Percentiles rank a stretch among this genome's conserved stretches.
These are phyloP conservation scores for Hydra vulgaris DNA, from an alignment of 30 jellyfish, hydroid and myxozoan species.

Conservation along the genomic window DNA sequence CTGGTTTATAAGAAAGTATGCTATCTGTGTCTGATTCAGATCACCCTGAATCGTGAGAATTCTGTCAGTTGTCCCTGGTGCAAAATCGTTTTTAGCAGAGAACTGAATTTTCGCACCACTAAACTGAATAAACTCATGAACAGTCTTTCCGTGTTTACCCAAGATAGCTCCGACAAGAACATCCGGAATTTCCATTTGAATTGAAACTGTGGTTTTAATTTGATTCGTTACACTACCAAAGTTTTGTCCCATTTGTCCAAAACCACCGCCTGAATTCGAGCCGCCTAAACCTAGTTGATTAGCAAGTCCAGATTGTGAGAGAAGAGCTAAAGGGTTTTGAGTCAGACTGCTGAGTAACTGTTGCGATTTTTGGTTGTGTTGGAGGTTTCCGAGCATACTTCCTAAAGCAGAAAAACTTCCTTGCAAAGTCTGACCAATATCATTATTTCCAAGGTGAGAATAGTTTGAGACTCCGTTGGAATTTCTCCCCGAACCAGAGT, in stretches of 20 bases:
- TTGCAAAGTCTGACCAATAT: conserved; percentile 12
- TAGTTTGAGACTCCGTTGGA: neutral
- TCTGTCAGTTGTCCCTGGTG: conserved; percentile 92
- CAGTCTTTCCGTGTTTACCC: conserved; percentile 96
- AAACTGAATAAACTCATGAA: conserved; percentile 78
- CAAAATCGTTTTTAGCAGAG: conserved; percentile 91
- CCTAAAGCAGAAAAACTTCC: conserved; percentile 52
- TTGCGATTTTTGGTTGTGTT: conserved; percentile 40
- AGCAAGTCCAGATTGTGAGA: conserved; percentile 37
- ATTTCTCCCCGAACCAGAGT: conserved; percentile 7
- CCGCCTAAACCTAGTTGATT: conserved; percentile 36
- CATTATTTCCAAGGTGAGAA: conserved; percentile 1
- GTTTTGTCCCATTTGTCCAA: conserved; percentile 32
- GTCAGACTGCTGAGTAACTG: conserved; percentile 4
- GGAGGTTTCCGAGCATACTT: conserved; percentile 62
- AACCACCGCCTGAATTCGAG: conserved; percentile 7
- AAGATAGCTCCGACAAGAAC: conserved; percentile 83
- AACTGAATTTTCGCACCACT: conserved; percentile 99
- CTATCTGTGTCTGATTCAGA: conserved; percentile 80
- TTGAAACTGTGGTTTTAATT: conserved; percentile 80
- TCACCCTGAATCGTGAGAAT: conserved; percentile 93
- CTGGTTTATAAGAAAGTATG: conserved; percentile 86
- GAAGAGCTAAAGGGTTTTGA: conserved; percentile 45
- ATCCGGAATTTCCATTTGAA: conserved; percentile 92
- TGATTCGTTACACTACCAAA: conserved; percentile 41